Base-by-base conservation (phyloP, 2,113 vertebrate genomes). In the Delphinus delphis region DNA sequence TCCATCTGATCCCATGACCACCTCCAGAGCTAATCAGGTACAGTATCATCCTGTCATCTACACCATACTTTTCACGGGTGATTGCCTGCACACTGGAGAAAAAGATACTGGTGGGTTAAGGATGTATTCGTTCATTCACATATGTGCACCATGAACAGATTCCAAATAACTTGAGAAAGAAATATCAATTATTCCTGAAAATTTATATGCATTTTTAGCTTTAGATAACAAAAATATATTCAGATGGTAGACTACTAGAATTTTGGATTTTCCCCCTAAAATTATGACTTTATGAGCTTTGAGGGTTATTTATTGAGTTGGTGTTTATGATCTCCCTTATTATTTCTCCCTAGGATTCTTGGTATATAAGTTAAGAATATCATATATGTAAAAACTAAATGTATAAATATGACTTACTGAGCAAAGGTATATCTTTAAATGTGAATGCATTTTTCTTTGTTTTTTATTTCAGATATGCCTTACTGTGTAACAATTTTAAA, bases 1-100 rank as follows among this genome's bases (percentile, higher is more conserved):
- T 99, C 99, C 99, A 99, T 99, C 99, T 98, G 99, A 99, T 98
- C 99, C 99, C 99, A 99, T 99, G 99, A 99, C 99, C 99, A 99
- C 99, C 99, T 99, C 99, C 99, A 99, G 99, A 99, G 99, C 99
- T 98, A 99, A 99, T 98, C 99, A 99, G 99, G 99, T 99, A 99
- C 99, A 98, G 99, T 99, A 99, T 99, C 99, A 99, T 99, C 98
- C 99, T 99, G 68, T 98, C 99, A 99, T 99, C 98, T 99, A 98
- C 99, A 99, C 98, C 99, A 99, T 99, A 98, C 98, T 99, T 99
- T 98, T 99, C 98, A 99, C 98, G 98, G 97, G 98, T 98, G 98
- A 98, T 98, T 98, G 97, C 98, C 99, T 99, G 98, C 98, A 98
- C 98, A 98, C 97, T 98, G 98, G 98, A 99, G 98, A 98, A 98